Percentiles rank a stretch among this genome's conserved stretches.
phyloP scores from a whole-genome alignment of 1,140 invertebrate genomes.

The Zaprionus kolodkinae region DNA sequence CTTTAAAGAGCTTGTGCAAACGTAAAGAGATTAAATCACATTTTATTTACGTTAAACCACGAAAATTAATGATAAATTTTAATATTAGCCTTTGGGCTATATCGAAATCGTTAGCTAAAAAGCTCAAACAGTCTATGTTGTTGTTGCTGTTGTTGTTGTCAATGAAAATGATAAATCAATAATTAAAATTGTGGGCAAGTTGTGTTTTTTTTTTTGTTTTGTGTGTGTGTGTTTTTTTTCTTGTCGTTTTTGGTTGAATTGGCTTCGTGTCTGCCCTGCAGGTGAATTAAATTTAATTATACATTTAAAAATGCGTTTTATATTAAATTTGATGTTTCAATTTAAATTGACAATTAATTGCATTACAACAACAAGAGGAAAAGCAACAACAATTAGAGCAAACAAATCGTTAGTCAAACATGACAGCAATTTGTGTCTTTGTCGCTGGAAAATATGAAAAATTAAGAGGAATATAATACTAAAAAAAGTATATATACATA shows the following conservation, averaged over 20 bases:
- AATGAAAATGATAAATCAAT: constrained; percentile 61
- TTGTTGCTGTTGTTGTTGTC: constrained; percentile 13
- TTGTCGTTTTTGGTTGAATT: constrained; percentile 24
- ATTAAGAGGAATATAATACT: not conserved
- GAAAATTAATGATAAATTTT: constrained; percentile 12
- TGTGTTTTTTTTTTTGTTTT: constrained; percentile 23
- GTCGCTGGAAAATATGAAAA: not conserved
- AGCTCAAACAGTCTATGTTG: constrained; percentile 1
- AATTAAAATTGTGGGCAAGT: constrained; percentile 64
- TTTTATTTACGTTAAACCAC: constrained; percentile 4
- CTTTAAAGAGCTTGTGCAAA: not conserved
- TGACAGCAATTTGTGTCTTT: constrained; percentile 31
- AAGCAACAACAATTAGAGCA: constrained; percentile 9
- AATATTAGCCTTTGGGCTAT: constrained; percentile 7
- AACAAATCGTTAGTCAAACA: constrained; percentile 29
- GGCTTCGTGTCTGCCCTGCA: constrained; percentile 36
- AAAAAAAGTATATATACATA: constrained; percentile 15
- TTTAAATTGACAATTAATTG: constrained; percentile 80
- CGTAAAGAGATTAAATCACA: constrained; percentile 11
- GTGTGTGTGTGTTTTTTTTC: constrained; percentile 8
- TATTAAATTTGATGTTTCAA: constrained; percentile 80
- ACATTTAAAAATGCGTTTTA: constrained; percentile 74
- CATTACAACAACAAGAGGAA: constrained; percentile 61
- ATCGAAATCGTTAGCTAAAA: constrained; percentile 17
- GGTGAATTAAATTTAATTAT: constrained; percentile 75